Evolutionary conservation across 2,113 vertebrate genomes (phyloP), one percentile per base, ranked within the genome.

Genomic region (Ictalurus punctatus): DNA sequence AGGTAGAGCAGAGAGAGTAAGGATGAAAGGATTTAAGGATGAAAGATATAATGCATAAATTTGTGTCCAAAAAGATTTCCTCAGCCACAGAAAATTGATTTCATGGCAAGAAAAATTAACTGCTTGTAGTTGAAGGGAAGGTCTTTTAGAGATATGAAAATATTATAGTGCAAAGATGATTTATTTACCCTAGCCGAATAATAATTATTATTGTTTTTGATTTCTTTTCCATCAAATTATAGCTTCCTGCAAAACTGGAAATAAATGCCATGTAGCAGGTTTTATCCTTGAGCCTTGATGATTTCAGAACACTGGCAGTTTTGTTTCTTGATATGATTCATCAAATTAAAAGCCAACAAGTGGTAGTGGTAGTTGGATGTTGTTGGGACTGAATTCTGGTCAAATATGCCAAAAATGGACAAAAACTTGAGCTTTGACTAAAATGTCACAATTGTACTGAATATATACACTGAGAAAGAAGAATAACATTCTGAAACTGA

Each of bases 1-100:
- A 91, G 92, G 56, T 83, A 52, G 59, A 54, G 61, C 44, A 30
- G 56, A 58, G 58, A 69, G 25, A 37, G 52, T 56, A 85, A 6
- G n/a, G 65, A 73, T 73, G 13, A 37, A 40, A 83, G 59, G 16
- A 34, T 37, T 19, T 82, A 37, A 87, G 44, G 48, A 71, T 73
- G 54, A 58, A 88, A 88, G 79, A 56, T 16, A n/a, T 56, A 71
- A 58, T 71, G 81, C 65, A 83, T 71, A 71, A 17, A 73, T 69
- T 69, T 71, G 52, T 56, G 61, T 87, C 63, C 37, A n/a, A 40
- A 71, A 30, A 81, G 48, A 69, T 30, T 65, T 56, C 37, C 48
- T 59, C 27, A 27, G 37, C 16, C 34, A 59, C 25, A 79, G 67
- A 30, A 78, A 84, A 74, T 83, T 23, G 25, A 56, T 83, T 88